A percentile compares a stretch with the other conserved stretches of the same genome.
phyloP scores from a whole-genome alignment of 2,888 invertebrate species.

The Tenthredo amoena region DNA sequence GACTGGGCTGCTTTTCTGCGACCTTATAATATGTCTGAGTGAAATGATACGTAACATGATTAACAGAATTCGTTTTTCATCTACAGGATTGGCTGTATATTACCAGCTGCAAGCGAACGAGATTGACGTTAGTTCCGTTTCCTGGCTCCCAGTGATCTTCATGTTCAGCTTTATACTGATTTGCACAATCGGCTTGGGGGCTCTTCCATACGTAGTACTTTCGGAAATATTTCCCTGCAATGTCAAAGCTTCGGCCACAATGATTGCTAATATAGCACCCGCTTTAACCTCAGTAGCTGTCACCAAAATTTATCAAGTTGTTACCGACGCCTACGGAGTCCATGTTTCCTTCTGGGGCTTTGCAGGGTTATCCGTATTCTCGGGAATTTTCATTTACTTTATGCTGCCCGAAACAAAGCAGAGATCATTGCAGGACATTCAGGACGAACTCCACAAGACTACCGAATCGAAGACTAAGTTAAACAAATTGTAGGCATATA shows the following conservation, averaged over 20 bases:
- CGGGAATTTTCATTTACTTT: conserved; percentile 39
- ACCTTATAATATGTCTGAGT: not conserved
- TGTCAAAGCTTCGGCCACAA: conserved; percentile 59
- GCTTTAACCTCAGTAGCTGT: conserved; percentile 51
- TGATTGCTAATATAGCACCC: conserved; percentile 52
- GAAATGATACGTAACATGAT: not conserved
- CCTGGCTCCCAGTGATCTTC: conserved; percentile 50
- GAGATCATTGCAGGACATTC: conserved; percentile 59
- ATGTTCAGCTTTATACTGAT: conserved; percentile 22
- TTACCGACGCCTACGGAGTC: conserved; percentile 40
- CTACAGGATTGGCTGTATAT: not conserved
- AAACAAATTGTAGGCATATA: not conserved
- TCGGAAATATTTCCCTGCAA: conserved; percentile 60
- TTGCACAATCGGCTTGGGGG: conserved; percentile 54
- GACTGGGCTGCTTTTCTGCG: not conserved
- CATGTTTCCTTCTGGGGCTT: conserved; percentile 57
- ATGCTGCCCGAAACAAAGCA: conserved; percentile 62
- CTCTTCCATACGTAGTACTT: conserved; percentile 55
- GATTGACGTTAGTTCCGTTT: not conserved
- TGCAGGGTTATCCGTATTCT: conserved; percentile 18
- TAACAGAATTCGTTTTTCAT: conserved; percentile 8
- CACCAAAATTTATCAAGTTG: conserved; percentile 51
- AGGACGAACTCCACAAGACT: conserved; percentile 44
- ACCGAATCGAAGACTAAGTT: not conserved
- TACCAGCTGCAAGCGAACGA: conserved; percentile 19